Evolutionary conservation across 1,140 invertebrate genomes (phyloP), one percentile per base, ranked within the genome.

Genomic region (Sinonovacula constricta): DNA sequence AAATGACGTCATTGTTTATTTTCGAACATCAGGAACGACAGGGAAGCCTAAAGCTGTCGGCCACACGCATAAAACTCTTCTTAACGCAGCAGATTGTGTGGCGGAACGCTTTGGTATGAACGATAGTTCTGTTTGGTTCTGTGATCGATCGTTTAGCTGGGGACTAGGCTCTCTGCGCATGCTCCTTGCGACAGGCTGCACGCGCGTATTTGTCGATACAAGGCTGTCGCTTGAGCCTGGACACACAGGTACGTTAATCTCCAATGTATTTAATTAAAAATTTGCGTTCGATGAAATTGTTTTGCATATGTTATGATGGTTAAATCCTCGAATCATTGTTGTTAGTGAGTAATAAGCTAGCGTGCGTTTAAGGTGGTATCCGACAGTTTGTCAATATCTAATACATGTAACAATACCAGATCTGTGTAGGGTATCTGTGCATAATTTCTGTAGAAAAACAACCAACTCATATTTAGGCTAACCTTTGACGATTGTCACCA

Each of bases 111-210:
- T 34, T 14, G 26, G 45, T 3, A 39, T 54, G 15, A 15, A 53
- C 2, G 10, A 31, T 30, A 18, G 33, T 10, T 53, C 59, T 7
- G 7, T 7, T 1, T 74, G 22, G 18, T 74, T 74, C 60, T 65
- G 60, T 33, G 71, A 74, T 24, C 4, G 71, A 14, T 24, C 71
- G 12, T 76, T 66, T 49, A 51, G 63, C 62, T 81, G 39, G 83
- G 80, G 12, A 33, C 71, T 51, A 65, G 82, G 76, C n/a, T 65
- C 22, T 68, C 72, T 0, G 49, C 76, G 62, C 53, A 83, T 45
- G 45, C 75, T 45, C 14, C 30, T 57, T 45, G 59, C 59, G n/a
- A 51, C 14, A 53, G 84, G 56, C 45, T 59, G 26, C 65, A 81
- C 71, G 30, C 81, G 71, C 12, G 26, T 74, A 4, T 54, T 74